Evolutionary conservation across 2,797 vertebrate genomes (phyloP).

Genomic region (Microhierax caerulescens): DNA sequence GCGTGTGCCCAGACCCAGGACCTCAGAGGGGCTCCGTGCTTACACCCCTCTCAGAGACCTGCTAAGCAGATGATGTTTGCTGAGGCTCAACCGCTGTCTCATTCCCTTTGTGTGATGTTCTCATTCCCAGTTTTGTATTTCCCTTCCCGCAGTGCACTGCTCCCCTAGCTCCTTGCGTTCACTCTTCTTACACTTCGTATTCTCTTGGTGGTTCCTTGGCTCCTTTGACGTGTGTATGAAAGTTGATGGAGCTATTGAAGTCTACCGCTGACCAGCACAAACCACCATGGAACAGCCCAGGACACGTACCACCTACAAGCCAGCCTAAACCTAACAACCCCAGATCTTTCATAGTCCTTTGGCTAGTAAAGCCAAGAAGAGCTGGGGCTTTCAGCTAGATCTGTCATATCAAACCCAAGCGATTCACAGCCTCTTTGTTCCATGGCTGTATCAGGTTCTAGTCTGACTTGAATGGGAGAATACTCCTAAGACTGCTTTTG

Average conservation of each 20-base stretch:
- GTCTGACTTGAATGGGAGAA: slow-evolving; percentile 44
- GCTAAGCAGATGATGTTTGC: not conserved
- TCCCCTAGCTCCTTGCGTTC: not conserved
- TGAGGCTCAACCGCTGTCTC: not conserved
- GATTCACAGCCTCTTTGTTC: slow-evolving; percentile 8
- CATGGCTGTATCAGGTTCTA: not conserved
- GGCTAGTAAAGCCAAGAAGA: not conserved
- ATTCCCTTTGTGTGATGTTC: not conserved
- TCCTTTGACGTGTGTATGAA: not conserved
- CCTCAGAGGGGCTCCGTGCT: not conserved
- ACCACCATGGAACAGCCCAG: not conserved
- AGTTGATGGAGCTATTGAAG: not conserved
- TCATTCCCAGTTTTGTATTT: not conserved
- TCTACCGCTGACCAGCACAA: not conserved
- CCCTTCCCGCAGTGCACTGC: not conserved
- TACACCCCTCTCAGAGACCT: not conserved
- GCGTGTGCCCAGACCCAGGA: not conserved
- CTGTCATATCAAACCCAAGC: not conserved
- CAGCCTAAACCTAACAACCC: not conserved
- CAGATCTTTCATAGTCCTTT: not conserved
- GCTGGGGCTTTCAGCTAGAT: not conserved
- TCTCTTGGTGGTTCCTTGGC: not conserved
- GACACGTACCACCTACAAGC: not conserved
- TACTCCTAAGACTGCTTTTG: slow-evolving; percentile 29
- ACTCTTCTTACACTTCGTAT: not conserved